These are phyloP conservation scores for Euleptes europaea DNA, from an alignment of 2,113 vertebrate species.

Conservation along the genomic window DNA sequence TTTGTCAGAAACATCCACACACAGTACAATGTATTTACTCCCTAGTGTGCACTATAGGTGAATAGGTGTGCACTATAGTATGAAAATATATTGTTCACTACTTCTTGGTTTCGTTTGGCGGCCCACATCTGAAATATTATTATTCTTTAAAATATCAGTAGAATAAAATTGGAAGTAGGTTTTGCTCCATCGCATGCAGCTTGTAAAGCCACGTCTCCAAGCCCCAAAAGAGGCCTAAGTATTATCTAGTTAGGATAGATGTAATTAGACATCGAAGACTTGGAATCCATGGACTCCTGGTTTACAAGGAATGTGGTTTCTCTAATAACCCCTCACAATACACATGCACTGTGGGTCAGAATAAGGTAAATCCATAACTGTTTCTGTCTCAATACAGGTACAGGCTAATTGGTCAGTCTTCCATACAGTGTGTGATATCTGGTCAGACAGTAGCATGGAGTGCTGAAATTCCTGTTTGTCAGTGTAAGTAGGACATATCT, in stretches of 20 bases:
- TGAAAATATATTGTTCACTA: not conserved
- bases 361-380: not conserved
- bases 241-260: not conserved
- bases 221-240: not conserved
- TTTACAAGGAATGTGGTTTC: not conserved
- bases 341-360: not conserved
- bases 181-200: not conserved
- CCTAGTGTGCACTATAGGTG: too few species aligned
- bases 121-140: not conserved
- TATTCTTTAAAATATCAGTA: not conserved
- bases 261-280: not conserved
- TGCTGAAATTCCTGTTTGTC: not conserved
- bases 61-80: not conserved
- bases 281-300: not conserved
- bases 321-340: not conserved
- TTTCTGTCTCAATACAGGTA: slow-evolving; percentile 39
- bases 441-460: slow-evolving; percentile 34
- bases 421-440: slow-evolving; percentile 2
- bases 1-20: too few species aligned
- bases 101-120: not conserved
- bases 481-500: slow-evolving; percentile 46
- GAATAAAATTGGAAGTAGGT: not conserved
- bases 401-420: slow-evolving; percentile 39
- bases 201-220: not conserved
- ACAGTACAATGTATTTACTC: not conserved